A percentile compares a stretch with the other conserved stretches of the same genome.
phyloP scores from a whole-genome alignment of 2,888 invertebrate genomes.

The Cryptops parisi region DNA sequence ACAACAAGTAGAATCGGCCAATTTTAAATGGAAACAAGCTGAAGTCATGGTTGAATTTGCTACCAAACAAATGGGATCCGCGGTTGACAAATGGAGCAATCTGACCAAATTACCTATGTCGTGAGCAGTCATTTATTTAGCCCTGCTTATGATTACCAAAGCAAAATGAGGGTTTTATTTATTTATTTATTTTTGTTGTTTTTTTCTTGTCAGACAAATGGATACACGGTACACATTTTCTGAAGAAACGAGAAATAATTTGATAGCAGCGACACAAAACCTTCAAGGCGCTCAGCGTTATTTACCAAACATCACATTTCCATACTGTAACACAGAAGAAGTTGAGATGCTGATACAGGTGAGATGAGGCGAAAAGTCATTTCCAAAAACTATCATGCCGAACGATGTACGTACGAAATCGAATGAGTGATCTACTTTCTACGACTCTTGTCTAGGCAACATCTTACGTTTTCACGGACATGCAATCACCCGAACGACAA shows the following conservation, averaged over 20 bases:
- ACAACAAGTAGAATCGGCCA: constrained; percentile 36
- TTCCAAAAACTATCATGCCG: neutral
- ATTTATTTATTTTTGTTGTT: neutral
- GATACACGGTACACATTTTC: constrained; percentile 34
- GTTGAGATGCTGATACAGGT: constrained; percentile 33
- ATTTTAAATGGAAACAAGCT: constrained; percentile 37
- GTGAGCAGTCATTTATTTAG: constrained; percentile 21
- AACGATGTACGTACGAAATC: neutral
- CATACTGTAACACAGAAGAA: constrained; percentile 38
- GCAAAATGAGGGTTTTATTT: too few species aligned
- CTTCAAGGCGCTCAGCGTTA: constrained; percentile 36
- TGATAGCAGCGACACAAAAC: constrained; percentile 40
- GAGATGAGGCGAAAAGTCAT: too few species aligned
- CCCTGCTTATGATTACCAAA: too few species aligned
- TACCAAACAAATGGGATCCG: constrained; percentile 35
- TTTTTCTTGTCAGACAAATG: constrained; percentile 27
- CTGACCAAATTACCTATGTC: constrained; percentile 25
- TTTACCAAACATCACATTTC: constrained; percentile 37
- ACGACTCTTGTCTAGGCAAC: constrained; percentile 27
- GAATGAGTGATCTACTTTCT: neutral
- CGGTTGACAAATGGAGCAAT: constrained; percentile 34
- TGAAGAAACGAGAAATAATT: constrained; percentile 39
- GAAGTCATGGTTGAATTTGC: constrained; percentile 37
- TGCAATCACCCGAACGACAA: constrained; percentile 33
- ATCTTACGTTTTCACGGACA: constrained; percentile 37